These are phyloP conservation scores for Dufourea novaeangliae DNA, from an alignment of 1,140 invertebrate species.

Conservation along the genomic window DNA sequence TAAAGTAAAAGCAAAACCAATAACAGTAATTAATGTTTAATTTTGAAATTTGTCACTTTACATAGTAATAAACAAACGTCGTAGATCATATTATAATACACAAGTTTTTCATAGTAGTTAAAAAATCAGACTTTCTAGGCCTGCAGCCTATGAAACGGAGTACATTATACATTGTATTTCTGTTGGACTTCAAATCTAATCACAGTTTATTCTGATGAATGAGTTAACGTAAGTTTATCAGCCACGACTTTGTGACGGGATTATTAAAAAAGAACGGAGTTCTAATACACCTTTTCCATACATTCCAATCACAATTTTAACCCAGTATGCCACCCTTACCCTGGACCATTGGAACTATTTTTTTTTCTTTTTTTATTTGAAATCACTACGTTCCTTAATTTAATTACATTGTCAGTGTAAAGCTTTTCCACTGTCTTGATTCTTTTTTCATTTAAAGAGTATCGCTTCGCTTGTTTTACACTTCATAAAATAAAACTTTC, in stretches of 20 bases:
- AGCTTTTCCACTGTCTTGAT: not conserved
- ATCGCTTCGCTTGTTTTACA: not conserved
- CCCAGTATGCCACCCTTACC: conserved; percentile 45
- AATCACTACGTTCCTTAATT: conserved; percentile 26
- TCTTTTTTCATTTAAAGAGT: conserved; percentile 5
- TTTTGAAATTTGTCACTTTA: conserved; percentile 80
- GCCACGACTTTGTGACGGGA: conserved; percentile 59
- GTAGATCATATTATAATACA: conserved; percentile 81
- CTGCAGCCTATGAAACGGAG: conserved; percentile 57
- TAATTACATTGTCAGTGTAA: conserved; percentile 3
- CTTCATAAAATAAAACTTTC: conserved; percentile 25
- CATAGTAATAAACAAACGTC: conserved; percentile 80
- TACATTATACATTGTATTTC: conserved; percentile 59
- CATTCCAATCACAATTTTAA: conserved; percentile 62
- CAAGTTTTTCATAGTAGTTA: conserved; percentile 78
- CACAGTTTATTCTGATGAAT: conserved; percentile 61
- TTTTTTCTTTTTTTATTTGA: conserved; percentile 15
- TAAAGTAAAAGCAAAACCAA: conserved; percentile 69
- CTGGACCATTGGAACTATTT: conserved; percentile 43
- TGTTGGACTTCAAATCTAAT: conserved; percentile 60
- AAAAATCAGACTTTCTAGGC: conserved; percentile 82
- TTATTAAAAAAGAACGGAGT: conserved; percentile 70
- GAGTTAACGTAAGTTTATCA: conserved; percentile 62
- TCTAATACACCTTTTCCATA: conserved; percentile 67
- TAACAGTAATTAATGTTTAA: conserved; percentile 82